These are phyloP conservation scores for Galemys pyrenaicus DNA, from an alignment of 2,113 vertebrate species.

Conservation along the genomic window DNA sequence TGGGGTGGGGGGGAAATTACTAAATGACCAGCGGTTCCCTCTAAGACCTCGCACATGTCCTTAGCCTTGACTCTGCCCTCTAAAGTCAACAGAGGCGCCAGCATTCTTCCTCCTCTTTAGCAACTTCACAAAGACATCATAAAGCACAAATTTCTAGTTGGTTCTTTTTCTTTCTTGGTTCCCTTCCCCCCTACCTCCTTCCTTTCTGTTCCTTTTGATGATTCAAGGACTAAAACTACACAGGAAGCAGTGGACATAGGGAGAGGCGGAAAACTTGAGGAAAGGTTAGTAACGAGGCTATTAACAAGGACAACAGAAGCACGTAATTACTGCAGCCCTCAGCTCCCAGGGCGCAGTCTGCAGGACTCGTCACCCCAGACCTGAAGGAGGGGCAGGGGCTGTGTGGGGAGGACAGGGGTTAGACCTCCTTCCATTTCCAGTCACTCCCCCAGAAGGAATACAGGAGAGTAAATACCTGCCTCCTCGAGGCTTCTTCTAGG, in stretches of 20 bases:
- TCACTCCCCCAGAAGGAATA: neutral
- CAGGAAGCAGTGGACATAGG: neutral
- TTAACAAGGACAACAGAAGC: neutral
- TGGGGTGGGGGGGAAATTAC: neutral
- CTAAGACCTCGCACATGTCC: neutral
- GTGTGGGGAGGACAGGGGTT: neutral
- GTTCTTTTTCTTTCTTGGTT: neutral
- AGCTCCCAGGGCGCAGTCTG: neutral
- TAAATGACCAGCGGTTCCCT: neutral
- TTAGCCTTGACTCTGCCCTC: neutral
- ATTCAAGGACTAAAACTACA: neutral
- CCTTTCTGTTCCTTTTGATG: neutral
- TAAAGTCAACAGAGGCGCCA: neutral
- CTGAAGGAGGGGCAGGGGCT: neutral
- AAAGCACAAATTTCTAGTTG: neutral
- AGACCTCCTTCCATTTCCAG: neutral
- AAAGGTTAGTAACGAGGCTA: neutral
- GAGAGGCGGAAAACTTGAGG: neutral
- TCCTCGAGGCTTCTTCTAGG: neutral
- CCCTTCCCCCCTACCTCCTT: neutral
- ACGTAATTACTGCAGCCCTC: rapidly evolving
- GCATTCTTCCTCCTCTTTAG: neutral
- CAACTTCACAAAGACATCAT: neutral
- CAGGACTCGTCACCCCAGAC: neutral
- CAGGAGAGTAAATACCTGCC: neutral